These are phyloP conservation scores for Aurelia sp. DNA, from an alignment of 30 jellyfish, hydroid and myxozoan genomes.

Conservation along the genomic window DNA sequence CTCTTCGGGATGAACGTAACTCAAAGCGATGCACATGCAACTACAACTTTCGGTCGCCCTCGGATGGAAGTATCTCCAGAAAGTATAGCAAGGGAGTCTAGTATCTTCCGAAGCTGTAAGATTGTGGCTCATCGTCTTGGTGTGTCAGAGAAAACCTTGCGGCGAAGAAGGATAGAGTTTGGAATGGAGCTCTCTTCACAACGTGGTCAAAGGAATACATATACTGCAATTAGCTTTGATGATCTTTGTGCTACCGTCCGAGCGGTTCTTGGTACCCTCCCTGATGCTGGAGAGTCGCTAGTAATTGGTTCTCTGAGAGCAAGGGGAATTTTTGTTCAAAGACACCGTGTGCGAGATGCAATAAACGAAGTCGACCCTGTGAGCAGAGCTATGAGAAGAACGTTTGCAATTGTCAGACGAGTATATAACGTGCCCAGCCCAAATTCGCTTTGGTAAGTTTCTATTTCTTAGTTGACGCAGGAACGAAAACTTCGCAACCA, in stretches of 20 bases:
- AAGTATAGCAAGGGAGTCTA: conserved; percentile 4
- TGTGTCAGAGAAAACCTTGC: conserved; percentile 39
- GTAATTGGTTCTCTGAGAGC: conserved; percentile 52
- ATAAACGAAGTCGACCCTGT: conserved; percentile 41
- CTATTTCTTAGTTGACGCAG: not conserved
- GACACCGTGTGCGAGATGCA: conserved; percentile 42
- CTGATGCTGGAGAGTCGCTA: conserved; percentile 26
- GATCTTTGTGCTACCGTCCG: not conserved
- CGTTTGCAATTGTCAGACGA: conserved; percentile 36
- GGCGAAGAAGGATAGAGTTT: conserved; percentile 37
- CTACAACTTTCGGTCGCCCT: conserved; percentile 9
- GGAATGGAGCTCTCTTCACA: conserved; percentile 14
- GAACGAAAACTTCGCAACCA: not conserved
- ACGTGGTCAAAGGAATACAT: conserved; percentile 14
- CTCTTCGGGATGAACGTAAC: too few relatives aligned
- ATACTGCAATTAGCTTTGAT: conserved; percentile 1
- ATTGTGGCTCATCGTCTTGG: conserved; percentile 26
- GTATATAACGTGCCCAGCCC: conserved; percentile 28
- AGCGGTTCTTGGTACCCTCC: not conserved
- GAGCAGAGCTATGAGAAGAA: conserved; percentile 41
- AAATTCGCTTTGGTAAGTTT: conserved; percentile 5
- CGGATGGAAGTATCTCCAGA: conserved; percentile 9
- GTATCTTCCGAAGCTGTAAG: conserved; percentile 16
- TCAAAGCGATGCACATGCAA: too few relatives aligned
- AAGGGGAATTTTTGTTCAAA: conserved; percentile 19